Evolutionary conservation across 2,113 vertebrate genomes (phyloP).

Genomic region (Murina feae): DNA sequence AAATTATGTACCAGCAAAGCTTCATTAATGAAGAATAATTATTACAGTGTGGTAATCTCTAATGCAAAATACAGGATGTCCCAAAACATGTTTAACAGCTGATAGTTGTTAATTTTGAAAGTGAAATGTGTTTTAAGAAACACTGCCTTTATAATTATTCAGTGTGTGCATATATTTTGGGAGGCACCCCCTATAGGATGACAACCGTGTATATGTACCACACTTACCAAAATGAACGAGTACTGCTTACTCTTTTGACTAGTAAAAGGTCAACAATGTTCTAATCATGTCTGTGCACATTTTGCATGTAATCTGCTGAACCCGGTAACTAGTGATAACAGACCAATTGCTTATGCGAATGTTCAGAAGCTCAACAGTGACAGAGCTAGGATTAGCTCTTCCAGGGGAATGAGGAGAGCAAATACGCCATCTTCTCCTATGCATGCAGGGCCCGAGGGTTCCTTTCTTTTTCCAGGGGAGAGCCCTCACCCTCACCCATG

Average conservation of each 20-base stretch:
- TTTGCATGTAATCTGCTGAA: constrained; percentile 43
- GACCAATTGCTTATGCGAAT: constrained; percentile 31
- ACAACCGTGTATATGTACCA: not conserved
- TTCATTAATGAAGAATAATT: constrained; percentile 37
- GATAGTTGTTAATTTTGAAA: no score
- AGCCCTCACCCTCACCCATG: not conserved
- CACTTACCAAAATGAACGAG: constrained; percentile 47
- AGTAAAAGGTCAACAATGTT: constrained; percentile 59
- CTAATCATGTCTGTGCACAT: constrained; percentile 59
- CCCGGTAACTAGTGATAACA: constrained; percentile 39
- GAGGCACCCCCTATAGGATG: no score
- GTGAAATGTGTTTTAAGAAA: no score
- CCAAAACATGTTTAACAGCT: no score
- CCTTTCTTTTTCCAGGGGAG: not conserved
- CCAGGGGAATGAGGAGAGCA: not conserved
- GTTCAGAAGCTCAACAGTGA: not conserved
- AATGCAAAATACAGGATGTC: not conserved
- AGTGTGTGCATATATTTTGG: no score
- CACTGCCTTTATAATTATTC: no score
- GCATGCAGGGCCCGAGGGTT: not conserved
- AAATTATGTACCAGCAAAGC: not conserved
- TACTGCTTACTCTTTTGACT: constrained; percentile 58
- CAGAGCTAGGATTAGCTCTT: not conserved
- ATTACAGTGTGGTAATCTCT: not conserved
- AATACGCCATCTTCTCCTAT: not conserved